Percentiles rank a stretch among this genome's conserved stretches.
Conservation (phyloP, 1,140 invertebrate genomes). For the Steinernema feltiae region DNA sequence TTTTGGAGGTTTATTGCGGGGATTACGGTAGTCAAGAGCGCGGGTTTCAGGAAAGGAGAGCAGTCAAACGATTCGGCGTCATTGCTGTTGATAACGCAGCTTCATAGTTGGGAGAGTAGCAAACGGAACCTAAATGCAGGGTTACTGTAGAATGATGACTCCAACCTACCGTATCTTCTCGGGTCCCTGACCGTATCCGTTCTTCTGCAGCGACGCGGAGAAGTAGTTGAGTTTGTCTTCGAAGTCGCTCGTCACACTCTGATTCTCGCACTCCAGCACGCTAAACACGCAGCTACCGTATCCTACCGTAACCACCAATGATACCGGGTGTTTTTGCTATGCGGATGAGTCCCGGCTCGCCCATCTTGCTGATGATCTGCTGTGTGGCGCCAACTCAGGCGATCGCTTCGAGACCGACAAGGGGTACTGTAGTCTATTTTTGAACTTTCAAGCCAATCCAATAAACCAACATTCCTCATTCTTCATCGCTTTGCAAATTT, state of each 20-base stretch:
- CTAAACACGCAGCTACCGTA: conserved; percentile 12
- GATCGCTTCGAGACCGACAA: too few species aligned
- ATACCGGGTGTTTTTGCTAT: conserved; percentile 79
- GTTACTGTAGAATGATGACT: conserved; percentile 42
- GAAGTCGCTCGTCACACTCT: conserved; percentile 78
- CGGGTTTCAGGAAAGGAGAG: too few species aligned
- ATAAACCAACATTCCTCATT: too few species aligned
- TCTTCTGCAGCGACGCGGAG: conserved; percentile 86
- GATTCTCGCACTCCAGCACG: conserved; percentile 64
- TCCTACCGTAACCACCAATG: conserved; percentile 35
- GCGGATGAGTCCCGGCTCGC: conserved; percentile 58
- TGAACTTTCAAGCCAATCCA: too few species aligned
- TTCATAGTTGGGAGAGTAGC: conserved; percentile 79
- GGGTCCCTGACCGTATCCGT: conserved; percentile 90
- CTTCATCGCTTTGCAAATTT: too few species aligned
- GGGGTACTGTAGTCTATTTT: too few species aligned
- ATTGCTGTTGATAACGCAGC: too few species aligned
- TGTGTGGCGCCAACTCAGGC: too few species aligned
- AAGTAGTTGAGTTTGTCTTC: conserved; percentile 90
- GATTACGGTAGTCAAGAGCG: too few species aligned
- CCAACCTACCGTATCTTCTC: conserved; percentile 84
- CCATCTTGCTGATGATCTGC: too few species aligned
- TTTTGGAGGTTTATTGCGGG: too few species aligned
- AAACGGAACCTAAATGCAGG: conserved; percentile 73
- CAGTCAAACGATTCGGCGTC: too few species aligned